Evolutionary conservation across 2,797 vertebrate genomes (phyloP).

Genomic region (Cossypha caffra): DNA sequence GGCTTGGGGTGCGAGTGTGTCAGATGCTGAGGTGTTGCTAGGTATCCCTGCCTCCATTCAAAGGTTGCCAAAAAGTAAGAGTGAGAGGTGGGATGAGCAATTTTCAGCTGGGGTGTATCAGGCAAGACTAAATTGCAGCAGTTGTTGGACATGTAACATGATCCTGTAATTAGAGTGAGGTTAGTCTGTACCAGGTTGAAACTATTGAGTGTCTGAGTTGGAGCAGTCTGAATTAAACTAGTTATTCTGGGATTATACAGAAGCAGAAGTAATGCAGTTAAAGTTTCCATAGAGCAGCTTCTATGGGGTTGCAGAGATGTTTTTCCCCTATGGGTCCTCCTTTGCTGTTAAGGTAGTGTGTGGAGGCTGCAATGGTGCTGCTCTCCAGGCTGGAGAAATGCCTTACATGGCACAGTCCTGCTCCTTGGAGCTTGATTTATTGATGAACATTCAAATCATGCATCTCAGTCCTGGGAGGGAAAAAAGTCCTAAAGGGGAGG

Average conservation of each 20-base stretch:
- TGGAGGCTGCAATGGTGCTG: neutral
- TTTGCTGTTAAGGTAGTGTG: neutral
- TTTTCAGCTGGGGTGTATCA: constrained; percentile 24
- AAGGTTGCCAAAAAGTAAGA: neutral
- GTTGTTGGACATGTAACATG: constrained; percentile 70
- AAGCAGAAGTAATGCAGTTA: neutral
- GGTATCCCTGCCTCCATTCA: neutral
- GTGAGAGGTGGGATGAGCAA: constrained; percentile 34
- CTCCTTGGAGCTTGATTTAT: neutral
- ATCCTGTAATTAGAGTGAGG: constrained; percentile 75
- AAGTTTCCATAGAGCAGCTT: neutral
- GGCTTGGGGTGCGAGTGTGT: neutral
- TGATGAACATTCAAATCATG: neutral
- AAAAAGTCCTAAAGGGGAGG: neutral
- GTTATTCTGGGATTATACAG: constrained; percentile 23
- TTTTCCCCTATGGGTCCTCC: neutral
- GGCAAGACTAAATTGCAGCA: constrained; percentile 63
- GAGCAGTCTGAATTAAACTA: neutral
- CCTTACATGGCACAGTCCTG: neutral
- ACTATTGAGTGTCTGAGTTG: constrained; percentile 59
- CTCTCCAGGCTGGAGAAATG: neutral
- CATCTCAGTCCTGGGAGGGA: fast-evolving
- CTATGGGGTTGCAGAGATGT: neutral
- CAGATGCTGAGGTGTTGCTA: neutral
- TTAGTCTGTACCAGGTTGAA: constrained; percentile 49